Base-by-base conservation (phyloP, 2,888 invertebrate species). In the Cloeon dipterum region DNA sequence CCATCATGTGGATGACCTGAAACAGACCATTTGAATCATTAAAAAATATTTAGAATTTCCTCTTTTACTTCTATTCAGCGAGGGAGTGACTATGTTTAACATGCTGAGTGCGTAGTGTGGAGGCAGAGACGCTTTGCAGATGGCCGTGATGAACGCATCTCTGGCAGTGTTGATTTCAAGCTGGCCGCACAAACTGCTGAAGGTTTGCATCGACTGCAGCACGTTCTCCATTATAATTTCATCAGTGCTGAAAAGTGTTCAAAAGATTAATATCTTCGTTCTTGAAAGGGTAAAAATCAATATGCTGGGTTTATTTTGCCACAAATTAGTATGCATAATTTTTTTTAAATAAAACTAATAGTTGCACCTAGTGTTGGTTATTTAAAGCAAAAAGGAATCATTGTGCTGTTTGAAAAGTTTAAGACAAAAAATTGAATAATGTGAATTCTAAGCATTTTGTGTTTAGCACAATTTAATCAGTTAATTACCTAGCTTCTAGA, bases 51-150 rank as follows among this genome's bases (percentile, higher is more conserved):
- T n/a, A n/a, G n/a, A 23, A n/a, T 23, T 8, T 23, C n/a, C 23
- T 23, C n/a, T 23, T 23, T 23, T 10, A 29, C 29, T 16, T 29
- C 29, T 7, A 29, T 16, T 16, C 14, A 5, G n/a, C 29, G 13
- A 14, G 14, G 29, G 45, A 20, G 68, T 65, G 16, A 64, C 62
- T 39, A 62, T 65, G 48, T 70, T 79, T 43, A 91, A 65, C 32
- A 91, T 81, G 3, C 86, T 83, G 46, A 89, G 68, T 41, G 86
- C 83, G 61, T 94, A 94, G 59, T 88, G 86, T 2, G 89, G 88
- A 1, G 94, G 96, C 45, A 96, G 65, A 0, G 93, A 89, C n/a
- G 85, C 81, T 53, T 91, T 86, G 56, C 96, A 96, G 49, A 96
- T 73, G 3, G 93, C 82, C 33, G 83, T 82, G 32, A 94, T 78